Evolutionary conservation across 2,113 vertebrate genomes (phyloP), one percentile per base, ranked within the genome.

Genomic region (Oceanites oceanicus): DNA sequence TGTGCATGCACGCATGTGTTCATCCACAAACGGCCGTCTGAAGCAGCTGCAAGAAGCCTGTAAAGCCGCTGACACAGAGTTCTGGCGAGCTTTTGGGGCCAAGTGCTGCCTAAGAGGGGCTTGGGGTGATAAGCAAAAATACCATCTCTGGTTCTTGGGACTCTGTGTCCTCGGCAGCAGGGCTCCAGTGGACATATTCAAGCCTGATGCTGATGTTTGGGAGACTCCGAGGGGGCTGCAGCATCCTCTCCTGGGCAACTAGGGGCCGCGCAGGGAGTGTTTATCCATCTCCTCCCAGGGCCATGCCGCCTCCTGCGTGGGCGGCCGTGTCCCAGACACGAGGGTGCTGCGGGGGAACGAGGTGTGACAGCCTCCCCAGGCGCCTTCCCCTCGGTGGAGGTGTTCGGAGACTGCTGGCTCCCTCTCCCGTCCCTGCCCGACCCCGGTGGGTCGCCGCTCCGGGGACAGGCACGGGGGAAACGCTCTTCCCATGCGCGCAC

Each of bases 361-460:
- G 8, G n/a, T 29, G 27, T 52, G 26, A 30, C 29, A 29, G 40
- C 19, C 15, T 17, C 23, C 23, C 9, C 1, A 1, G 13, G 32
- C 2, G 1, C 45, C 22, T 32, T 52, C 38, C 32, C 32, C 1
- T 4, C 1, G 2, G 16, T 2, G 4, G 30, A 34, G 19, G 19
- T 3, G 1, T 19, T 10, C 2, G 3, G 32, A 42, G 25, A 17
- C 30, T 15, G 42, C 11, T 6, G 44, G 22, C 68, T 32, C 91
- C 83, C 80, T 42, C 92, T 96, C 42, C 59, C 3, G 27, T 15
- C 63, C 34, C 9, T 16, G 30, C 30, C 18, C 3, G 1, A 15
- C 0, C 30, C 18, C 3, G 1, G 18, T 0, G 2, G 19, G n/a
- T n/a, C 29, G 7, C 4, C 0, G 2, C 19, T 55, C 38, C 1